phyloP scores from a whole-genome alignment of 2,888 invertebrate genomes.

The Aphrophora alni region DNA sequence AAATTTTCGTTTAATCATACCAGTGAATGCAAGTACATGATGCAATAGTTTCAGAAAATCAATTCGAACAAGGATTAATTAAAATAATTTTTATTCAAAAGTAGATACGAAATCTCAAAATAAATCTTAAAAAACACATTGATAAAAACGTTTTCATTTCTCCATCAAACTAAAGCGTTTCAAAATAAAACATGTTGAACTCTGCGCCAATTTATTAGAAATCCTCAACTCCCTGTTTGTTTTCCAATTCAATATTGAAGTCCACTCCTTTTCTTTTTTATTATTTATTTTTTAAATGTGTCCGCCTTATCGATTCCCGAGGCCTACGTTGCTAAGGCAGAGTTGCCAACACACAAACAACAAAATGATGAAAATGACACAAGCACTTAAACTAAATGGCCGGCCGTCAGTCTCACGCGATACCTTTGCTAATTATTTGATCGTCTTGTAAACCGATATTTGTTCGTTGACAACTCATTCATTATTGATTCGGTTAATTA shows the following conservation, averaged over 20 bases:
- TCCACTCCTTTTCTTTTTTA: background rate
- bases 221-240: no score
- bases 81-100: no score
- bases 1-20: no score
- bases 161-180: no score
- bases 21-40: no score
- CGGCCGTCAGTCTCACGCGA: background rate
- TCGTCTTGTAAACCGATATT: background rate
- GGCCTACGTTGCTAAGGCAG: background rate
- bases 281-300: background rate
- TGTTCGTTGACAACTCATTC: background rate
- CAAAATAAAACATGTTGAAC: no score
- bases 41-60: no score
- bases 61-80: no score
- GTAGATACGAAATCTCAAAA: no score
- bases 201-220: no score
- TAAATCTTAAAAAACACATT: no score
- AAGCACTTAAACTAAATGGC: constrained; percentile 6
- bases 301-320: background rate
- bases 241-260: background rate
- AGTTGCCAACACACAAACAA: constrained; percentile 6
- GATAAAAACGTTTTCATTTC: no score
- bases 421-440: background rate
- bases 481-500: background rate
- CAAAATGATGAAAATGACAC: constrained; percentile 3